These are phyloP conservation scores for Lucilia cuprina DNA, from an alignment of 1,140 invertebrate species.

Conservation along the genomic window DNA sequence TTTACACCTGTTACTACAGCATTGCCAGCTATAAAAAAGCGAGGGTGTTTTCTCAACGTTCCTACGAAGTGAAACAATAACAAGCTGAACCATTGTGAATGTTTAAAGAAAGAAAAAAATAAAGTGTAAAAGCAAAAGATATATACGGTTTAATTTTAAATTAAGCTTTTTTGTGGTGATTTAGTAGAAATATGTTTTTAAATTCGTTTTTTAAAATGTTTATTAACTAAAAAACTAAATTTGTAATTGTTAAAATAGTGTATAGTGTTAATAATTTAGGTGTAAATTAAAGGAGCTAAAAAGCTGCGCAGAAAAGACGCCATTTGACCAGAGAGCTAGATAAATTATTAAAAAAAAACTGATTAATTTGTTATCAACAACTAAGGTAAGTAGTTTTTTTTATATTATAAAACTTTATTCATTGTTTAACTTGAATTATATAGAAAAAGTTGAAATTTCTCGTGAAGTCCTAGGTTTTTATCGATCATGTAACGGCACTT, in stretches of 20 bases:
- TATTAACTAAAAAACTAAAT: neutral
- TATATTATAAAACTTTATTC: too few relatives aligned
- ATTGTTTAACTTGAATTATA: too few relatives aligned
- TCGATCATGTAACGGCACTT: too few relatives aligned
- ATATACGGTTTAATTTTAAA: constrained; percentile 10
- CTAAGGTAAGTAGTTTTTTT: too few relatives aligned
- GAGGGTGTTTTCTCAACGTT: neutral
- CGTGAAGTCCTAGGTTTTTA: too few relatives aligned
- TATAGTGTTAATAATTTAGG: neutral
- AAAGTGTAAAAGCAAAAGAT: neutral
- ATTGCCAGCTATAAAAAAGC: neutral
- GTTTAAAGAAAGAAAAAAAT: neutral
- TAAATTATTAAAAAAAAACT: too few relatives aligned
- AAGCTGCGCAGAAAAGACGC: too few relatives aligned
- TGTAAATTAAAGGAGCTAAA: too few relatives aligned
- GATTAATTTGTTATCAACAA: too few relatives aligned
- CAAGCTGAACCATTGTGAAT: constrained; percentile 8
- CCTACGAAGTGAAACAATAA: neutral
- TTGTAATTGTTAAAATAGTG: neutral
- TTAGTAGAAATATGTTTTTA: neutral
- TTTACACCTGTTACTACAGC: neutral
- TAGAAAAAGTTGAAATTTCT: too few relatives aligned
- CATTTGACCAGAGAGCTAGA: too few relatives aligned
- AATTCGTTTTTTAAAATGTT: neutral
- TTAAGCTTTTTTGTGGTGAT: neutral